A percentile compares a stretch with the other conserved stretches of the same genome.
Conservation (phyloP, 1,140 invertebrate genomes). For the Babylonia areolata region DNA sequence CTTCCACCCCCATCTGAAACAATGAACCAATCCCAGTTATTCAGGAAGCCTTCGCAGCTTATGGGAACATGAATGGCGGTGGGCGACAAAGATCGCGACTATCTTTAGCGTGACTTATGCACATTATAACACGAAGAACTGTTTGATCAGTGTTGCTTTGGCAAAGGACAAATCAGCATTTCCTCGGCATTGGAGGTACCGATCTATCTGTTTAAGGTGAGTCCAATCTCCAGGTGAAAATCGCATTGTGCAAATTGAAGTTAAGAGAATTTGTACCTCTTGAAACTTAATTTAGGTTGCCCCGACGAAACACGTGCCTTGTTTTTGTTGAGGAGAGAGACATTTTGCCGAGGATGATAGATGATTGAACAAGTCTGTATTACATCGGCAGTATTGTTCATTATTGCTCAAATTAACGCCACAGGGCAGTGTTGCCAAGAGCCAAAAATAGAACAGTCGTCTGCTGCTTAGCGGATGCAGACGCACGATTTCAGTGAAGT, state of each 20-base stretch:
- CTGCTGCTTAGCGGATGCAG: background rate
- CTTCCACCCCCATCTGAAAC: background rate
- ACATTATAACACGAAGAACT: background rate
- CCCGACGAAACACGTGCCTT: background rate
- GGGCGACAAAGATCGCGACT: conserved; percentile 2
- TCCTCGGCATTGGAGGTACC: background rate
- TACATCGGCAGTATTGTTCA: too few species aligned
- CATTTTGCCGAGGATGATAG: background rate
- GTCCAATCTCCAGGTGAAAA: background rate
- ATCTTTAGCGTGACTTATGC: background rate
- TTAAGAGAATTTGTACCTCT: background rate
- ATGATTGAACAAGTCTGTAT: background rate
- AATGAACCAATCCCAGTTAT: background rate
- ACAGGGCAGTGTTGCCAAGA: background rate
- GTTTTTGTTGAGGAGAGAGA: background rate
- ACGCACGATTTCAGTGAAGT: background rate
- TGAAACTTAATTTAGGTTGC: background rate
- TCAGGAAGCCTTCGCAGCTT: conserved; percentile 10
- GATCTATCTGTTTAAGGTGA: background rate
- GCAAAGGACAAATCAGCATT: too few species aligned
- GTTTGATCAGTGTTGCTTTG: background rate
- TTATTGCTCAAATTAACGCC: too few species aligned
- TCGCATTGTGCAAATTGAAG: background rate
- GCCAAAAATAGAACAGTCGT: background rate
- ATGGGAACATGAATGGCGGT: background rate